Evolutionary conservation across 1,140 invertebrate genomes (phyloP).

Genomic region (Zelostemma sp.): DNA sequence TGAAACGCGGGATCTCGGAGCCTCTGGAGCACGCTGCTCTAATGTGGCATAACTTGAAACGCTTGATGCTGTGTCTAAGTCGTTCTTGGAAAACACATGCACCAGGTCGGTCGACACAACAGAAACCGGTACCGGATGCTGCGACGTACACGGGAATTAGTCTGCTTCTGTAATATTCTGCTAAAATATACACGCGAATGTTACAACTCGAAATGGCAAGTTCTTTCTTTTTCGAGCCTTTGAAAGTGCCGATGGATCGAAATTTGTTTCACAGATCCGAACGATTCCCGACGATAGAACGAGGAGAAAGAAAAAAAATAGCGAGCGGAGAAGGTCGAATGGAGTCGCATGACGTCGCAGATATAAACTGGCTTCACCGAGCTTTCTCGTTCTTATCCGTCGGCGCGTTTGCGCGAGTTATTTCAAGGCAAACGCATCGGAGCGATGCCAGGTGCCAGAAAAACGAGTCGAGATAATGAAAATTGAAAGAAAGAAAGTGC

Average conservation of each 20-base stretch:
- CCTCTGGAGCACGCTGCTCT: slow-evolving; percentile 46
- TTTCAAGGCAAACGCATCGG: slow-evolving; percentile 39
- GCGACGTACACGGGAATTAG: slow-evolving; percentile 43
- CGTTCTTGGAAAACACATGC: slow-evolving; percentile 53
- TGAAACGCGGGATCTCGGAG: slow-evolving; percentile 52
- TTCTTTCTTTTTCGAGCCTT: too few relatives aligned
- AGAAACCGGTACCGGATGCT: slow-evolving; percentile 42
- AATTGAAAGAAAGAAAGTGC: slow-evolving; percentile 13
- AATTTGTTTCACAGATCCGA: too few relatives aligned
- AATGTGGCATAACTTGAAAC: slow-evolving; percentile 62
- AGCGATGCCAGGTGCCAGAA: slow-evolving; percentile 41
- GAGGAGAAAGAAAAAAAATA: slow-evolving; percentile 3
- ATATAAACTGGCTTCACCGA: slow-evolving; percentile 44
- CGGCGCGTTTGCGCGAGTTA: slow-evolving; percentile 36
- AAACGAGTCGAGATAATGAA: slow-evolving; percentile 23
- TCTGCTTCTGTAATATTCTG: slow-evolving; percentile 18
- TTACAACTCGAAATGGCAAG: too few relatives aligned
- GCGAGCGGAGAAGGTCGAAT: slow-evolving; percentile 41
- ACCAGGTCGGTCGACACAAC: slow-evolving; percentile 34
- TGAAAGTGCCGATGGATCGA: too few relatives aligned
- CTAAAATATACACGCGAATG: slow-evolving; percentile 11
- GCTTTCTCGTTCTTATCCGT: slow-evolving; percentile 35
- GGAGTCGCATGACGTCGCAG: slow-evolving; percentile 57
- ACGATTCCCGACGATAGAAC: too few relatives aligned
- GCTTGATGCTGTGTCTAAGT: slow-evolving; percentile 62